These are phyloP conservation scores for Protodeltote pygarga DNA, from an alignment of 2,888 invertebrate genomes.

Conservation along the genomic window DNA sequence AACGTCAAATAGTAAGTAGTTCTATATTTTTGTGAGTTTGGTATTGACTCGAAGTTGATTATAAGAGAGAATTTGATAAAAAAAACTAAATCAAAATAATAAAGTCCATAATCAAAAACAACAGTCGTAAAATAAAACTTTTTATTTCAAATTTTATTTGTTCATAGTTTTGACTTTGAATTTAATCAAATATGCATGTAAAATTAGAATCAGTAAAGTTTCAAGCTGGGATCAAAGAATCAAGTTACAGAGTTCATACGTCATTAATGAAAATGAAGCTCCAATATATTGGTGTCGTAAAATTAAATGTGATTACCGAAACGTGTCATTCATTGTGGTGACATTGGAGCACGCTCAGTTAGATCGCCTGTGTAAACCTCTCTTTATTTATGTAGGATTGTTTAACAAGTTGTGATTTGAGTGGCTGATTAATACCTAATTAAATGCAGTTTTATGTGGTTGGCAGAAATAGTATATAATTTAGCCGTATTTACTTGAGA, in stretches of 20 bases:
- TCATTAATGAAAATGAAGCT: conserved; percentile 29
- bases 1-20: no score
- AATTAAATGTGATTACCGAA: conserved; percentile 54
- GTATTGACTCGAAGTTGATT: no score
- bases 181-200: conserved; percentile 10
- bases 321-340: conserved; percentile 55
- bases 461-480: conserved; percentile 36
- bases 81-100: conserved; percentile 4
- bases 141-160: conserved; percentile 6
- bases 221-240: conserved; percentile 22
- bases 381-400: conserved; percentile 48
- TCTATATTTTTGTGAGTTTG: no score
- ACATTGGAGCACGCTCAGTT: conserved; percentile 53
- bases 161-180: conserved; percentile 13
- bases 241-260: conserved; percentile 13
- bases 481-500: conserved; percentile 25
- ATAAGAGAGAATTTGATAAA: background rate
- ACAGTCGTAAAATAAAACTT: conserved; percentile 11
- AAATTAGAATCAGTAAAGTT: conserved; percentile 27
- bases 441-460: conserved; percentile 43
- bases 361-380: conserved; percentile 43
- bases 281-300: conserved; percentile 35
- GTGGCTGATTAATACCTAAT: conserved; percentile 39
- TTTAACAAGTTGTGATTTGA: conserved; percentile 38
- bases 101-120: conserved; percentile 6